A percentile compares a stretch with the other conserved stretches of the same genome.
phyloP scores from a whole-genome alignment of 2,113 vertebrate species.

The Macroglossus sobrinus region DNA sequence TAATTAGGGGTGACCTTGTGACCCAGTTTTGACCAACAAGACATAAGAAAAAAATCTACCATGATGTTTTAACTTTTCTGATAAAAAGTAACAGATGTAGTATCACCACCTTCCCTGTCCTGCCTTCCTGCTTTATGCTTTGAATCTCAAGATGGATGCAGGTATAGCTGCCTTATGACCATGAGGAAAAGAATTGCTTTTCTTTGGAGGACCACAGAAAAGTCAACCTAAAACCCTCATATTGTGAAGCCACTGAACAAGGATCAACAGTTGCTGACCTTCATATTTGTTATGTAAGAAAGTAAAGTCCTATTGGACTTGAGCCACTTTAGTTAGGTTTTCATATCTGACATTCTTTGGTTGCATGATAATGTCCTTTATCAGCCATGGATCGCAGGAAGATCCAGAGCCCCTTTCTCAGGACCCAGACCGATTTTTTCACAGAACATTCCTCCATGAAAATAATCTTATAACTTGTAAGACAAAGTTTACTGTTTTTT shows the following conservation, averaged over 20 bases:
- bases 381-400: background rate
- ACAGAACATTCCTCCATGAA: background rate
- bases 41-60: background rate
- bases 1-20: background rate
- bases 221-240: background rate
- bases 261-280: background rate
- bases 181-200: background rate
- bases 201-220: background rate
- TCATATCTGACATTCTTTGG: background rate
- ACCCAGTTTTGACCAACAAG: background rate
- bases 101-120: background rate
- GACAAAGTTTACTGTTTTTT: background rate
- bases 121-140: background rate
- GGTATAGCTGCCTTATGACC: background rate
- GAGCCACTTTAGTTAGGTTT: background rate
- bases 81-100: background rate
- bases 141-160: background rate
- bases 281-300: background rate
- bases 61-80: background rate
- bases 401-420: background rate
- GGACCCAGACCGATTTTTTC: background rate
- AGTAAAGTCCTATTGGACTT: background rate
- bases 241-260: background rate
- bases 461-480: background rate
- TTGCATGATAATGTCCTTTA: background rate